Conservation (phyloP, 2,113 vertebrate species). For the Ceyx cyanopectus region DNA sequence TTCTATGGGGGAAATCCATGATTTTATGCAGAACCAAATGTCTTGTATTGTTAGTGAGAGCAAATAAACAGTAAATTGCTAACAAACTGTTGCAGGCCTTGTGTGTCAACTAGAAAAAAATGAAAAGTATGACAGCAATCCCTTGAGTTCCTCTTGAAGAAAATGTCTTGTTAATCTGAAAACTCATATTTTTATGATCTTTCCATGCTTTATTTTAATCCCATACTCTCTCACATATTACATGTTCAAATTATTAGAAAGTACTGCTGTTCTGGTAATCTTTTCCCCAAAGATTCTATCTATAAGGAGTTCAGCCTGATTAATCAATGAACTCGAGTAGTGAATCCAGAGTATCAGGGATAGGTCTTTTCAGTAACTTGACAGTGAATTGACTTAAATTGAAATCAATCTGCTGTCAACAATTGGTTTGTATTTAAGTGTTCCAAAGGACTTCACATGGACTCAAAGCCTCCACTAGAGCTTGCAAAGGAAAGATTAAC, state of each 20-base stretch:
- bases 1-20: not conserved
- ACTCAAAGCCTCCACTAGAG: not conserved
- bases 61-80: not conserved
- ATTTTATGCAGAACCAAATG: not conserved
- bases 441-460: not conserved
- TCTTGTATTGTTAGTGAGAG: not conserved
- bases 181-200: not conserved
- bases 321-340: not conserved
- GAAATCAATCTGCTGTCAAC: not conserved
- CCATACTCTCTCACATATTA: not conserved
- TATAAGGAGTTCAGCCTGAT: not conserved
- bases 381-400: not conserved
- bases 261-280: not conserved
- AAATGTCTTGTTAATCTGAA: not conserved
- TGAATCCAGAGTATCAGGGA: not conserved
- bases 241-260: not conserved
- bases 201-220: not conserved
- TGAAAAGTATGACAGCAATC: fast-evolving
- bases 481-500: not conserved
- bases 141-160: not conserved
- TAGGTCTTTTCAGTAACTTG: not conserved
- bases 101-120: not conserved
- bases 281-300: not conserved
- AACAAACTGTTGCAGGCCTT: not conserved
- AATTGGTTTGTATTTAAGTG: not conserved